Conservation (phyloP, 2,888 invertebrate species). For the Carcina quercana region DNA sequence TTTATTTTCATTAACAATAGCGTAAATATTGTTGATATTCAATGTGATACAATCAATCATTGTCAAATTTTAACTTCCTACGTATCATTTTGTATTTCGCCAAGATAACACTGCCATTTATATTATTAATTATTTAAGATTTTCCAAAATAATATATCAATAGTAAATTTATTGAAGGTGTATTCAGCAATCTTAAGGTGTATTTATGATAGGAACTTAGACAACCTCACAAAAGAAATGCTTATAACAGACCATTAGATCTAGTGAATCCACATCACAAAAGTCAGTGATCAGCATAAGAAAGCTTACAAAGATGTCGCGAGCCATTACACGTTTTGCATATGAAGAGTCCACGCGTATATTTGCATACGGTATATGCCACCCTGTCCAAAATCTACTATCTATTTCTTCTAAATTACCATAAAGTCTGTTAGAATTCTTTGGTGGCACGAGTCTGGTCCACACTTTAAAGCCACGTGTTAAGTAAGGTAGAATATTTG, state of each 20-base stretch:
- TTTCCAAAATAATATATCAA: too few species aligned
- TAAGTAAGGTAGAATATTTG: conserved; percentile 55
- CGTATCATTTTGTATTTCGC: too few species aligned
- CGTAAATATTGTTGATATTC: too few species aligned
- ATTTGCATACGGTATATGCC: conserved; percentile 65
- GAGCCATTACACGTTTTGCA: conserved; percentile 55
- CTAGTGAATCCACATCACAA: conserved; percentile 25
- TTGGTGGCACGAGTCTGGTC: conserved; percentile 36
- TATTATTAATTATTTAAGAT: too few species aligned
- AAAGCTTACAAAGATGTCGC: conserved; percentile 45
- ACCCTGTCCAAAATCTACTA: conserved; percentile 49
- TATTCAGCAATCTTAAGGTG: too few species aligned
- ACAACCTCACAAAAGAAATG: conserved; percentile 1
- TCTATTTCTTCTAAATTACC: conserved; percentile 33
- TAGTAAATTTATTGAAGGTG: too few species aligned
- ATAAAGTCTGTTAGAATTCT: conserved; percentile 43
- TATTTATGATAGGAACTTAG: too few species aligned
- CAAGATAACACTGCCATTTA: too few species aligned
- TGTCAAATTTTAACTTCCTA: too few species aligned
- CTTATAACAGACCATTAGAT: conserved; percentile 12
- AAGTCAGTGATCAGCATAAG: conserved; percentile 43
- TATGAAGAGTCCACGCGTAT: conserved; percentile 68
- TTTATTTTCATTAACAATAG: too few species aligned
- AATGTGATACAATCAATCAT: too few species aligned
- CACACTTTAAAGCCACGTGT: conserved; percentile 44